Evolutionary conservation across 2,888 invertebrate genomes (phyloP), one percentile per base, ranked within the genome.

Genomic region (Ochropleura plecta): DNA sequence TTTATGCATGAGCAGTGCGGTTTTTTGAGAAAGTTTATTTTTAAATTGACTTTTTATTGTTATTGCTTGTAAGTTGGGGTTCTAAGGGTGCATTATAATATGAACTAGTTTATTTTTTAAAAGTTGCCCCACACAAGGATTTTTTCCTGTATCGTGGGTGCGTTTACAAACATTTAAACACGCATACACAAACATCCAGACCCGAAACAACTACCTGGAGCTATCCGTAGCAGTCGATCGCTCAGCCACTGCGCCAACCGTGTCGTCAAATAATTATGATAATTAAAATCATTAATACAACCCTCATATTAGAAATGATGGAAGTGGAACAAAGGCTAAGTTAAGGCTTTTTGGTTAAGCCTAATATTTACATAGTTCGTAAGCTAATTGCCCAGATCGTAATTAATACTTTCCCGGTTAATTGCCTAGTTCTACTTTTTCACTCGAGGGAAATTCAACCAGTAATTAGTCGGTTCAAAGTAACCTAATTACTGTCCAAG

Each of bases 1-100:
- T 83, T 79, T 68, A 76, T 79, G 59, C 77, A 74, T 74, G 66
- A 76, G 69, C 0, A 63, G 0, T 70, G 83, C 68, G 83, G 88
- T 82, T 83, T 83, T 80, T 72, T 62, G 42, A 67, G 78, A 81
- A 79, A 59, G 67, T 66, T 59, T 10, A 0, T 57, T 40, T 73
- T 81, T 46, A 79, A 83, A 83, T 79, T 65, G 30, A 48, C 12
- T 60, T 82, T 81, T 81, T 78, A 69, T 76, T 66, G 55, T 59
- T 69, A 62, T 48, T 55, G 55, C 30, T 76, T 75, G 64, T 46
- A 68, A 63, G 55, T 71, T 71, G 5, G 0, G 4, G 18, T 0
- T 12, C 40, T n/a, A 20, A 62, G 14, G 8, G 44, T 62, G 62
- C 44, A 4, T 44, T 44, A 7, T 1, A 7, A 7, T 62, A 44